phyloP scores from a whole-genome alignment of 1,140 invertebrate species.

The Drosophila nebulosa region DNA sequence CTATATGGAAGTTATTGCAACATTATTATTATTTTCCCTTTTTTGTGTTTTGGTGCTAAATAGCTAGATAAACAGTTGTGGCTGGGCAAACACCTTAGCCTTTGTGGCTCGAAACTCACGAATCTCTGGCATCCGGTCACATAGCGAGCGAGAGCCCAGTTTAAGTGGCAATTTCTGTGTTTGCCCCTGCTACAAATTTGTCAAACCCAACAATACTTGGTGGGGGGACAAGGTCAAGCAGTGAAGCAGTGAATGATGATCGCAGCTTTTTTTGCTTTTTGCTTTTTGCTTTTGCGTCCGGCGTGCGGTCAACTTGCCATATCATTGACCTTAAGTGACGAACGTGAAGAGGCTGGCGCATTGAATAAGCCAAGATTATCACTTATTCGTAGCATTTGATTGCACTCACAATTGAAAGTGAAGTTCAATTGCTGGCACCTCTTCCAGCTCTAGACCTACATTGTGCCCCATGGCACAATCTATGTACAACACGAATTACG shows the following conservation, averaged over 20 bases:
- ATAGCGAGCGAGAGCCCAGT: slow-evolving; percentile 42
- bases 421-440: slow-evolving; percentile 62
- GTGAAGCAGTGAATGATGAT: slow-evolving; percentile 56
- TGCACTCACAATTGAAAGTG: slow-evolving; percentile 58
- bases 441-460: slow-evolving; percentile 11
- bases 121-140: slow-evolving; percentile 58
- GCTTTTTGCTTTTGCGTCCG: slow-evolving; percentile 37
- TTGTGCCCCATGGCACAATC: slow-evolving; percentile 53
- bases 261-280: slow-evolving; percentile 4
- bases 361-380: slow-evolving; percentile 76
- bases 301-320: slow-evolving; percentile 63
- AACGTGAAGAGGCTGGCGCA: slow-evolving; percentile 60
- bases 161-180: slow-evolving; percentile 59
- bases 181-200: slow-evolving; percentile 66
- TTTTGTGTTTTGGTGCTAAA: slow-evolving; percentile 34
- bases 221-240: slow-evolving; percentile 50
- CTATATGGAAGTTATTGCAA: slow-evolving; percentile 49
- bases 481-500: slow-evolving; percentile 68
- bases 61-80: slow-evolving; percentile 34
- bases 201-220: slow-evolving; percentile 63
- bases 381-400: slow-evolving; percentile 68
- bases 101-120: slow-evolving; percentile 23
- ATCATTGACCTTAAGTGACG: slow-evolving; percentile 77
- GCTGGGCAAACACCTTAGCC: slow-evolving; percentile 44
- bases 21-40: background rate